Base-by-base conservation (phyloP, 1,140 invertebrate species). In the Drosophila albomicans region DNA sequence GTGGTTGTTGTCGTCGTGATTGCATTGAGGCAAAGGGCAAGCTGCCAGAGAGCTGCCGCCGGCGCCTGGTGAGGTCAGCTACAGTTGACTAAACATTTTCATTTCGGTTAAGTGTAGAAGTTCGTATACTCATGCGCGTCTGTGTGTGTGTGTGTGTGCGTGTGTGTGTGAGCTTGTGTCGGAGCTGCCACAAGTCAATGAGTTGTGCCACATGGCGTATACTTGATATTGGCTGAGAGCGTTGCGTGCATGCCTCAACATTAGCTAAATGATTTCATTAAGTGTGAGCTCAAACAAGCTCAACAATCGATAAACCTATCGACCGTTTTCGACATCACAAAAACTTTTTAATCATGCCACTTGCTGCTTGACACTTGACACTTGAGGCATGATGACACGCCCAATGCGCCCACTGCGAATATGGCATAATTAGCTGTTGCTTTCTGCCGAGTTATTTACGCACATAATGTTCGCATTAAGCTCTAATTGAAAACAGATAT, bases 1-100 rank as follows among this genome's bases (percentile, higher is more conserved):
- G 58, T 49, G 48, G 46, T n/a, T 82, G 28, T 52, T 80, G 59
- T 20, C 3, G 20, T 41, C 72, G 69, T 69, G 35, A 38, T 11
- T 68, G 75, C 16, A 51, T 45, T 58, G 63, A 41, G 13, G 46
- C 7, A 43, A 25, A 48, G 46, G 15, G 38, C 28, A 46, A 25
- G 52, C 49, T 52, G 38, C n/a, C 16, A 30, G 28, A 25, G 15
- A 63, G 32, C 32, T 49, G 49, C 51, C 66, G 25, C 10, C 62
- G 56, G 68, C 68, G 52, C 32, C 38, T 32, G 51, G 35, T 62
- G 82, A 72, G 82, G 82, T 86, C 82, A 76, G 77, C 74, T 81
- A 89, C 84, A 87, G 85, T 89, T 87, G 84, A 87, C 85, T 87
- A 87, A 88, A 84, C 84, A 87, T 87, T 87, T 87, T 89, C 84